phyloP scores from a whole-genome alignment of 2,888 invertebrate genomes.

The Biston stratarius region DNA sequence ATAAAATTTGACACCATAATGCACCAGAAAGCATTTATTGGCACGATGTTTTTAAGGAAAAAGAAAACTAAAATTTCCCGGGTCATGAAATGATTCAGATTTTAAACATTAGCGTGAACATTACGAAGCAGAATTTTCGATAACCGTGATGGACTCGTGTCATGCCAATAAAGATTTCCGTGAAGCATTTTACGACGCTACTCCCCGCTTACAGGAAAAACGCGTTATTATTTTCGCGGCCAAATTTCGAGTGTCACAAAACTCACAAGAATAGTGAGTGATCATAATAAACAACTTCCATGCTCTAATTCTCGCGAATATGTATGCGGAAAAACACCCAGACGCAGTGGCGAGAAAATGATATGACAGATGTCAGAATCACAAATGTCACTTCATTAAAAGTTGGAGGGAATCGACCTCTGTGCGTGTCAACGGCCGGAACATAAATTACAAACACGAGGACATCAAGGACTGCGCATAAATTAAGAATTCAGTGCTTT shows the following conservation, averaged over 20 bases:
- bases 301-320: conserved; percentile 45
- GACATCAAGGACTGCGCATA: conserved; percentile 18
- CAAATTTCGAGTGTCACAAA: conserved; percentile 47
- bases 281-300: conserved; percentile 52
- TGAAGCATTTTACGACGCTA: conserved; percentile 47
- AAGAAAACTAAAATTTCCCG: conserved; percentile 25
- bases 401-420: conserved; percentile 45
- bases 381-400: conserved; percentile 53
- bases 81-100: conserved; percentile 17
- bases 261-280: conserved; percentile 33
- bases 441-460: conserved; percentile 29
- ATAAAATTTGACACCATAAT: neutral
- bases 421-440: conserved; percentile 36
- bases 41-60: conserved; percentile 23
- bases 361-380: conserved; percentile 57
- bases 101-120: conserved; percentile 33
- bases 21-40: conserved; percentile 3
- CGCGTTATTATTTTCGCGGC: conserved; percentile 34
- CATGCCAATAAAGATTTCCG: conserved; percentile 53
- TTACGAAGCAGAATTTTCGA: conserved; percentile 39
- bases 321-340: conserved; percentile 50
- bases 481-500: conserved; percentile 10
- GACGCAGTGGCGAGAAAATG: conserved; percentile 45
- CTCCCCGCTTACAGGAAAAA: conserved; percentile 43
- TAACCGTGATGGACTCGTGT: conserved; percentile 45